Conservation (phyloP, 2,113 vertebrate species). For the Poeciliopsis occidentalis region DNA sequence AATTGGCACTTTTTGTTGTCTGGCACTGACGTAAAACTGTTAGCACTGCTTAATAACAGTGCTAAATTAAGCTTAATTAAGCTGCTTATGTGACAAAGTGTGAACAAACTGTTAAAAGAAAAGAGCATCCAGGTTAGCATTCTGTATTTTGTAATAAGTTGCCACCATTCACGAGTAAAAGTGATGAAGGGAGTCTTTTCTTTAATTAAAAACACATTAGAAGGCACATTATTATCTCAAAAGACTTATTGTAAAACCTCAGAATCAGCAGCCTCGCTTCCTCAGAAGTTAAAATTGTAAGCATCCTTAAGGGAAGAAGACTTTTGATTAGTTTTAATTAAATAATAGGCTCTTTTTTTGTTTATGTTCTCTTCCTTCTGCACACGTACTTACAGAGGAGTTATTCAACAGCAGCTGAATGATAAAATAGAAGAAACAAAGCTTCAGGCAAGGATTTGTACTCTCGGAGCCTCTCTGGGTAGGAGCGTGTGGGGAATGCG, state of each 20-base stretch:
- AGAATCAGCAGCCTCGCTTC: constrained; percentile 12
- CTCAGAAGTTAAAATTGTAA: constrained; percentile 2
- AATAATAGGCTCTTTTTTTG: constrained; percentile 3
- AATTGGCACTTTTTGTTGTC: constrained; percentile 15
- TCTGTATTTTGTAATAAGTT: neutral
- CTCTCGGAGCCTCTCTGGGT: constrained; percentile 19
- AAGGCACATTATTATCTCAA: neutral
- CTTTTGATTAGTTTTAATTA: constrained; percentile 18
- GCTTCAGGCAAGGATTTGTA: constrained; percentile 44
- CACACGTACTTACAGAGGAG: constrained; percentile 8
- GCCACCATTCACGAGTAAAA: neutral
- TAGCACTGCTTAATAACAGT: neutral
- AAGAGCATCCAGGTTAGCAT: neutral
- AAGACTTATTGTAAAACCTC: neutral
- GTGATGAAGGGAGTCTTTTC: constrained; percentile 20
- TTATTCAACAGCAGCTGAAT: constrained; percentile 45
- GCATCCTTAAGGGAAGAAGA: constrained; percentile 17
- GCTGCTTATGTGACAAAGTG: constrained; percentile 23
- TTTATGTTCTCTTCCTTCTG: neutral
- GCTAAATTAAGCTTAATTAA: neutral
- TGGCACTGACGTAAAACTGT: constrained; percentile 14
- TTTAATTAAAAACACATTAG: constrained; percentile 44
- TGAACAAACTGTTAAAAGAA: neutral
- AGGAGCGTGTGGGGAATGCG: neutral
- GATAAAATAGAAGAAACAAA: constrained; percentile 52